Conservation (phyloP, 1,140 invertebrate genomes). For the Drosophila sulfurigaster region DNA sequence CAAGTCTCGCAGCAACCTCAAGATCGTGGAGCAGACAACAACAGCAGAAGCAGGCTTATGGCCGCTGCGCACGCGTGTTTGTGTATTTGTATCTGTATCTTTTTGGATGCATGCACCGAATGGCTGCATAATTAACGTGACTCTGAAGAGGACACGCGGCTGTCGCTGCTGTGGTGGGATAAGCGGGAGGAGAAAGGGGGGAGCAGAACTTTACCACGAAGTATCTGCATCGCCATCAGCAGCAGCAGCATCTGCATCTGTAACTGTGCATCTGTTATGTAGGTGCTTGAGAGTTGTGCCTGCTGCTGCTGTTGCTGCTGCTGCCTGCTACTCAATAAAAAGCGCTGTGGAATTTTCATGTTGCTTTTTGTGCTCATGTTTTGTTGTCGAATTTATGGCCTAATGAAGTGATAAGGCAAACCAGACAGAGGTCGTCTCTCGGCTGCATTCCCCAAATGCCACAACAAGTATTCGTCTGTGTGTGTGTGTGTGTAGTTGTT, state of each 20-base stretch:
- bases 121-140: conserved; percentile 80
- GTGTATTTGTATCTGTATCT: conserved; percentile 48
- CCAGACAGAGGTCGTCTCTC: conserved; percentile 66
- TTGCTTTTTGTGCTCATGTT: conserved; percentile 61
- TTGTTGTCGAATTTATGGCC: conserved; percentile 83
- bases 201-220: conserved; percentile 27
- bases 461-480: conserved; percentile 38
- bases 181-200: background rate
- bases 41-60: conserved; percentile 24
- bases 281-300: conserved; percentile 66
- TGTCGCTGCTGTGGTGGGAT: too few relatives aligned
- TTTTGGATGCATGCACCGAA: conserved; percentile 58
- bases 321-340: conserved; percentile 47
- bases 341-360: conserved; percentile 68
- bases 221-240: conserved; percentile 32
- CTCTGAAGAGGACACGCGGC: background rate
- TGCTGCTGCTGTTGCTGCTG: conserved; percentile 22
- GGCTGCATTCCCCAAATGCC: conserved; percentile 70
- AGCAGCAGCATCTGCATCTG: conserved; percentile 66
- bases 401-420: conserved; percentile 81
- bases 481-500: conserved; percentile 33
- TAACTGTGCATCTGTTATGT: conserved; percentile 69
- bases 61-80: conserved; percentile 47
- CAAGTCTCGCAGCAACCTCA: conserved; percentile 37
- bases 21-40: conserved; percentile 23